Evolutionary conservation across 2,888 invertebrate genomes (phyloP).

Genomic region (Agriopis aurantiaria): DNA sequence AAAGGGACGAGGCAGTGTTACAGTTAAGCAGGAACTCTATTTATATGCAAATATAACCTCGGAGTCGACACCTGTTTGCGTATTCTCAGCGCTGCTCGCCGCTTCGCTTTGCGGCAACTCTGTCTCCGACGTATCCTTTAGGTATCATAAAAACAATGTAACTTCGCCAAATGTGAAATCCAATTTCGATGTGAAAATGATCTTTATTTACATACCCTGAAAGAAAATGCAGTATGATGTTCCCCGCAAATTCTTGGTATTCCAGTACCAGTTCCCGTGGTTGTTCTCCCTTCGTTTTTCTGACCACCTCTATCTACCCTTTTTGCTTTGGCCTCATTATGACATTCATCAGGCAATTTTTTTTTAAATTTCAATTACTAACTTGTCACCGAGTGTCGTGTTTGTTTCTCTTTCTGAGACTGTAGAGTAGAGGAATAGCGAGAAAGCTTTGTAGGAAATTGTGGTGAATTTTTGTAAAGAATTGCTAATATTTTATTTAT

Average conservation of each 20-base stretch:
- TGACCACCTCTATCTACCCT: constrained; percentile 53
- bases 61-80: constrained; percentile 86
- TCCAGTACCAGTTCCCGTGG: constrained; percentile 28
- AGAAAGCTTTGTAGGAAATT: not conserved
- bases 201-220: constrained; percentile 48
- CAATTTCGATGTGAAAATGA: constrained; percentile 45
- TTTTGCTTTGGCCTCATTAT: constrained; percentile 54
- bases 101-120: constrained; percentile 78
- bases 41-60: constrained; percentile 87
- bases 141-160: constrained; percentile 68
- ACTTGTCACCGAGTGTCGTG: constrained; percentile 42
- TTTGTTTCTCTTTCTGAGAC: not conserved
- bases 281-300: constrained; percentile 52
- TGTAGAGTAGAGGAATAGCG: not conserved
- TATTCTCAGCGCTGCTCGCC: constrained; percentile 80
- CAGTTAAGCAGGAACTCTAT: constrained; percentile 87
- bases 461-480: not conserved
- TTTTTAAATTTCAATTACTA: constrained; percentile 49
- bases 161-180: constrained; percentile 48
- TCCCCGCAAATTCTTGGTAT: constrained; percentile 22
- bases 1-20: constrained; percentile 81
- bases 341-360: constrained; percentile 57
- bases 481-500: too few species aligned
- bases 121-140: constrained; percentile 78
- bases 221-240: constrained; percentile 12